A percentile compares a stretch with the other conserved stretches of the same genome.
phyloP scores from a whole-genome alignment of 1,140 invertebrate genomes.

The Gryllus bimaculatus region DNA sequence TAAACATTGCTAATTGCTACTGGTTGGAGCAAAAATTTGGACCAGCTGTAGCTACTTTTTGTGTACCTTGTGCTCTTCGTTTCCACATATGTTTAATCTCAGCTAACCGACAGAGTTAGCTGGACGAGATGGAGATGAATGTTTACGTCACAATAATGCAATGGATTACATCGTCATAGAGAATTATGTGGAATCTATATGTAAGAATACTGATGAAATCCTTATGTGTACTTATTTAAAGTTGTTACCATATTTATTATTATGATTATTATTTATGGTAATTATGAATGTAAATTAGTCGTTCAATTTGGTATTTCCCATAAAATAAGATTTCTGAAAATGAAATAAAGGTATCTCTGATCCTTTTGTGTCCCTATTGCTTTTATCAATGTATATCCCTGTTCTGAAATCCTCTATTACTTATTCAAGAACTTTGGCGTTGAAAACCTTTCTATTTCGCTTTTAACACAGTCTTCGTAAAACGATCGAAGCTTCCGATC shows the following conservation, averaged over 20 bases:
- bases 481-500: neutral
- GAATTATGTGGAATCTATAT: neutral
- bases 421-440: neutral
- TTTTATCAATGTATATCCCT: neutral
- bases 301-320: neutral
- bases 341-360: neutral
- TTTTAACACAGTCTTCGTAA: neutral
- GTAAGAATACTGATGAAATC: neutral
- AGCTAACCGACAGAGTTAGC: neutral
- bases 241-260: slow-evolving; percentile 6
- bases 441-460: neutral
- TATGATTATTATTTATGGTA: neutral
- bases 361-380: neutral
- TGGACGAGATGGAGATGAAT: neutral
- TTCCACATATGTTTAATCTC: neutral
- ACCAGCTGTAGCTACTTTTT: slow-evolving; percentile 2
- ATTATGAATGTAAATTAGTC: slow-evolving; percentile 6
- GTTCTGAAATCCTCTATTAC: neutral
- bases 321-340: neutral
- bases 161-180: neutral
- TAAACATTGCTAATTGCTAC: neutral
- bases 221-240: neutral
- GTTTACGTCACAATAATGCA: neutral
- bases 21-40: neutral
- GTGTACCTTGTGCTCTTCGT: slow-evolving; percentile 3